A percentile compares a stretch with the other conserved stretches of the same genome.
Conservation (phyloP, 2,888 invertebrate genomes). For the Mellilla xanthometata region DNA sequence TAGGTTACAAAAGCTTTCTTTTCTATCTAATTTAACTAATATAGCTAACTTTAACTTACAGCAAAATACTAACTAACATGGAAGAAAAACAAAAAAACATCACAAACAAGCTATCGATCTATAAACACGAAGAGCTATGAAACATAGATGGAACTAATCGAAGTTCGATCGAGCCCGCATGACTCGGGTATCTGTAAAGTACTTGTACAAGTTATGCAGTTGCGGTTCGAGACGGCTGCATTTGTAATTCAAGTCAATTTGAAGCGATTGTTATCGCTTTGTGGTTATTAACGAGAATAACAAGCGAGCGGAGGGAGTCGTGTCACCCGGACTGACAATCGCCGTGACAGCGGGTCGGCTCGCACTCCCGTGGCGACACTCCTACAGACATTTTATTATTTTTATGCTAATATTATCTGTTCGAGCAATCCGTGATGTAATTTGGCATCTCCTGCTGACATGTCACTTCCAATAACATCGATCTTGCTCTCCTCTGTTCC, state of each 20-base stretch:
- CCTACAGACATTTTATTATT: conserved; percentile 69
- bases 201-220: conserved; percentile 12
- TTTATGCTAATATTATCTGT: conserved; percentile 67
- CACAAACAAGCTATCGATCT: conserved; percentile 6
- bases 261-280: conserved; percentile 27
- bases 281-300: conserved; percentile 36
- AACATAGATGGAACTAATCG: conserved; percentile 17
- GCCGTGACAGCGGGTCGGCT: conserved; percentile 57
- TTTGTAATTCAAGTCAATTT: conserved; percentile 26
- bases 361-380: conserved; percentile 46
- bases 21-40: too few relatives aligned
- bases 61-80: conserved; percentile 2
- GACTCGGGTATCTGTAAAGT: not conserved
- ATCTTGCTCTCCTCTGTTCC: not conserved
- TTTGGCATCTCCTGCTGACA: conserved; percentile 41
- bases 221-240: conserved; percentile 7
- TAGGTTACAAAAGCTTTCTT: too few relatives aligned
- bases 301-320: conserved; percentile 40
- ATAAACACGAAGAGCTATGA: conserved; percentile 20
- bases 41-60: too few relatives aligned
- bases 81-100: conserved; percentile 1
- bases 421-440: conserved; percentile 53
- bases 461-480: conserved; percentile 21
- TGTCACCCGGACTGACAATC: conserved; percentile 51
- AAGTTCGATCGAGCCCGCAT: conserved; percentile 21